phyloP scores from a whole-genome alignment of 1,140 invertebrate genomes.

The Hycleus cichorii region DNA sequence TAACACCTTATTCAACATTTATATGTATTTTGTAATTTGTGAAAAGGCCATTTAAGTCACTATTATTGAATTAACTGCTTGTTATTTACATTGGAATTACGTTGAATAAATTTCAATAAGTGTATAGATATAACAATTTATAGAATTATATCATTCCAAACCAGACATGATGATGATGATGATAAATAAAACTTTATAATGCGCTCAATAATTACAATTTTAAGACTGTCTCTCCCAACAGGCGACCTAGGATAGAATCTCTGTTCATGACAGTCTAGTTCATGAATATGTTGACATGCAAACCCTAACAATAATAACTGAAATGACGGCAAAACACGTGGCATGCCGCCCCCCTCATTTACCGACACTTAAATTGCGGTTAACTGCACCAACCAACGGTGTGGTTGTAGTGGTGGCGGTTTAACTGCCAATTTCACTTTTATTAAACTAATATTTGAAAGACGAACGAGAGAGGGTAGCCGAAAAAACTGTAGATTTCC shows the following conservation, averaged over 20 bases:
- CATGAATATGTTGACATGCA: constrained; percentile 21
- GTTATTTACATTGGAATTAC: constrained; percentile 3
- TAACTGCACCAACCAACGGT: neutral
- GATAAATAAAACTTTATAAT: neutral
- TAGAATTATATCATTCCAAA: neutral
- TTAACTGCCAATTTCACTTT: no score
- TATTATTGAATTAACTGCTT: constrained; percentile 11
- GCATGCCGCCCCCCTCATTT: constrained; percentile 12
- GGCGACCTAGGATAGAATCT: neutral
- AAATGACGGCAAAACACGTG: constrained; percentile 16
- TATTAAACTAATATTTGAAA: no score
- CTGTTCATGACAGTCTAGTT: constrained; percentile 11
- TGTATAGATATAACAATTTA: neutral
- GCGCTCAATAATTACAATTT: neutral
- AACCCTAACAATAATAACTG: constrained; percentile 11
- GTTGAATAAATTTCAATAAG: constrained; percentile 8
- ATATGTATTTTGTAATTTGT: neutral
- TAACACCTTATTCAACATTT: constrained; percentile 7
- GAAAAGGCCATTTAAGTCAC: constrained; percentile 12
- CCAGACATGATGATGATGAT: neutral
- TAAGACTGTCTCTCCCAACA: neutral
- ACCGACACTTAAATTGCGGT: constrained; percentile 8
- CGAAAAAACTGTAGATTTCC: no score
- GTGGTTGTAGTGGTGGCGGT: no score
- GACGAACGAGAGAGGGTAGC: no score